Base-by-base conservation (phyloP, 1,140 invertebrate genomes). In the Harpegnathos saltator region DNA sequence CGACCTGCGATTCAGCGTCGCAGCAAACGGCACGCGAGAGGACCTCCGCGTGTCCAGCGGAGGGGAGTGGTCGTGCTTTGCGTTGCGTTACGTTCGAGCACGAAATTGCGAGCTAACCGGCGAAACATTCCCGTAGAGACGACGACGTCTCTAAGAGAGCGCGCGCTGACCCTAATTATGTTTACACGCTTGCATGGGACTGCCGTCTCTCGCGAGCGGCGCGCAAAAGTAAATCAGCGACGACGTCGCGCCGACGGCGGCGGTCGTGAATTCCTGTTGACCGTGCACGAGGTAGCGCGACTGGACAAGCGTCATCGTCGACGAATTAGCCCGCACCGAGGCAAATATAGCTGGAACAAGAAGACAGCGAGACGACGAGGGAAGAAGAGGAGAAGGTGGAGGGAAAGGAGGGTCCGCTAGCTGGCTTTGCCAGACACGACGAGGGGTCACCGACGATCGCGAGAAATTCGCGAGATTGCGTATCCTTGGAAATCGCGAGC, bases 341-440 rank as follows among this genome's bases (percentile, higher is more conserved):
- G 86, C 88, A 90, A 91, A 91, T 91, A 90, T 91, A 91, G 89
- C 89, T 84, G 85, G 89, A 90, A 90, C 85, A 89, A 90, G 89
- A 90, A 90, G 89, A 85, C 85, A 80, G 56, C 69, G 80, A 89
- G 62, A 81, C 68, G 82, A 84, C 69, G 73, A 81, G 69, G 54
- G 56, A 66, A 80, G 65, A 80, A 59, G 22, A 44, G 38, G 38
- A 44, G 11, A 9, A 11, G 58, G 54, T n/a, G 66, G 62, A 29
- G 44, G 17, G 3, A 5, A 9, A 44, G n/a, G 38, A 33, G 29
- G 29, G 5, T 88, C 73, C 88, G 77, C 85, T 9, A 15, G 12
- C 12, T 29, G n/a, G n/a, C n/a, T n/a, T n/a, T n/a, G 88, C 87
- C 89, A 89, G 80, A 75, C 72, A 74, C 48, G 72, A 74, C 48